Evolutionary conservation across 2,797 vertebrate genomes (phyloP), one percentile per base, ranked within the genome.

Genomic region (Alauda arvensis): DNA sequence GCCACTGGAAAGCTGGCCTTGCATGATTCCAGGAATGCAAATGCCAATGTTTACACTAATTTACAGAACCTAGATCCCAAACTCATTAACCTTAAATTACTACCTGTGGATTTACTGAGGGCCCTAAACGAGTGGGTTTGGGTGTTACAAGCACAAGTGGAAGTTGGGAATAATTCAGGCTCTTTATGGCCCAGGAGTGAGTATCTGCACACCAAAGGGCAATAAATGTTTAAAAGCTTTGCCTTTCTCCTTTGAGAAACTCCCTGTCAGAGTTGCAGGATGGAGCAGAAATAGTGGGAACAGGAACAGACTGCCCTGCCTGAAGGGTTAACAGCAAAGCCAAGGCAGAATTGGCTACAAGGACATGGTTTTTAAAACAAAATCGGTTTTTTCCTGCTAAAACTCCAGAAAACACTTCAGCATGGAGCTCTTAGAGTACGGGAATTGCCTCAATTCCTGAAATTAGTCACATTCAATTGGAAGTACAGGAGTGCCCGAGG

Each of bases 401-500:
- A 87, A 75, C 31, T 57, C 48, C 76, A 92, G 66, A 65, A 77
- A 83, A 37, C 69, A n/a, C 72, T 85, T 80, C 29, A 87, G 71
- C 23, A 4, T 19, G 45, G 56, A 65, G 51, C 63, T 63, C 67
- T 59, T 18, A 24, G 79, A 65, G 53, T 62, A 66, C 14, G 63
- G 75, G 69, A 88, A 71, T 80, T 85, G 52, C 69, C 63, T 62
- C 79, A 59, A n/a, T 92, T 91, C 84, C 82, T 91, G 69, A 83
- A 75, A 83, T 85, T 24, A 89, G 82, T 83, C 87, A 77, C 77
- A 55, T 68, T 52, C 46, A 25, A 3, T 93, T 88, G 39, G 28
- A 39, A 31, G 31, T 12, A 29, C 60, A 57, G 63, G 18, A 77
- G 33, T 84, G 83, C 53, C 57, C 62, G 19, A 77, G 52, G 53